These are phyloP conservation scores for Gonocerus acuteangulatus DNA, from an alignment of 2,888 invertebrate species.

Conservation along the genomic window DNA sequence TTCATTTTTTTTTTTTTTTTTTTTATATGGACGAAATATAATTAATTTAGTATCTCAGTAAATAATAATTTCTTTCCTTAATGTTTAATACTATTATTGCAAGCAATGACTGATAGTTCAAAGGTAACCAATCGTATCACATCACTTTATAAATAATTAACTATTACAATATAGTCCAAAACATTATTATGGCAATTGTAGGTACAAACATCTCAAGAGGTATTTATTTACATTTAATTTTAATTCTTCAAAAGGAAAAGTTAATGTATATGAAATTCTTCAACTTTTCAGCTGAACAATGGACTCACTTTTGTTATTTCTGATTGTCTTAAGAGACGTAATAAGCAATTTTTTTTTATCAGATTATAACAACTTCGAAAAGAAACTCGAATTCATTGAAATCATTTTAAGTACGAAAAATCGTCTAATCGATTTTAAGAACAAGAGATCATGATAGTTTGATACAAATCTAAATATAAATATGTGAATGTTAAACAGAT, in stretches of 20 bases:
- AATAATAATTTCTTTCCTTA: neutral
- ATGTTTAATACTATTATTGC: conserved; percentile 23
- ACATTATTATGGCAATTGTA: conserved; percentile 24
- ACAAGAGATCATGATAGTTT: conserved; percentile 14
- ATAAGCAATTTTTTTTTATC: too few species aligned
- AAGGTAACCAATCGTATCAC: conserved; percentile 35
- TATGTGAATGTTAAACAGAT: neutral
- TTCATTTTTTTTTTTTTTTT: too few species aligned
- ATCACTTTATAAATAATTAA: conserved; percentile 23
- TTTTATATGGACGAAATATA: neutral
- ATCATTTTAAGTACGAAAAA: conserved; percentile 19
- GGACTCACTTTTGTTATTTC: neutral
- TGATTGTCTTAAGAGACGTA: conserved; percentile 8
- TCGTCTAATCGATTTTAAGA: neutral
- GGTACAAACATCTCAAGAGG: conserved; percentile 10
- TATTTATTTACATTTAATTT: conserved; percentile 15
- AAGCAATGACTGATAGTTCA: conserved; percentile 33
- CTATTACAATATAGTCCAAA: conserved; percentile 1
- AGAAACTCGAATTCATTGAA: conserved; percentile 6
- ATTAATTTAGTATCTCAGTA: too few species aligned
- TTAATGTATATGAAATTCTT: neutral
- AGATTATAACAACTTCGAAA: too few species aligned
- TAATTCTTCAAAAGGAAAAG: neutral
- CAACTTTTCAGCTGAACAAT: neutral
- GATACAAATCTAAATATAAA: neutral